phyloP scores from a whole-genome alignment of 2,113 vertebrate genomes.

The Channa argus region DNA sequence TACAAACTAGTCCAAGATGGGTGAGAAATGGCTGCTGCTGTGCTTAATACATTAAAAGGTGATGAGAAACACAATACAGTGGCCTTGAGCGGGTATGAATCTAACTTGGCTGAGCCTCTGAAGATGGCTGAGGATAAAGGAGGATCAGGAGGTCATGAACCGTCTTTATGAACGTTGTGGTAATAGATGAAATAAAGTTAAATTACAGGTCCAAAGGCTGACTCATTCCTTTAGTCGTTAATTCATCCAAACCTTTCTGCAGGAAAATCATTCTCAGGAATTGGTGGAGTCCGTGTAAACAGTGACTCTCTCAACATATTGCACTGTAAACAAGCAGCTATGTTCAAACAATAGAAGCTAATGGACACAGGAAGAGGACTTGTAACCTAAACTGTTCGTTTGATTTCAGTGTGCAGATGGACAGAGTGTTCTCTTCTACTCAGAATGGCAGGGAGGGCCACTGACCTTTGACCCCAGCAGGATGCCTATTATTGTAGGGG shows the following conservation, averaged over 20 bases:
- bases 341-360: conserved; percentile 30
- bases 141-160: conserved; percentile 50
- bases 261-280: no score
- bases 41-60: conserved; percentile 32
- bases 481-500: conserved; percentile 50
- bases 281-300: background rate
- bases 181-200: conserved; percentile 47
- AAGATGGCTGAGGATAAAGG: conserved; percentile 49
- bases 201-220: conserved; percentile 45
- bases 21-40: background rate
- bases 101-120: background rate
- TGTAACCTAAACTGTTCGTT: conserved; percentile 56
- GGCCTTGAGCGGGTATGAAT: conserved; percentile 56
- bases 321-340: conserved; percentile 28
- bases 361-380: conserved; percentile 18
- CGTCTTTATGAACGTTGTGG: conserved; percentile 44
- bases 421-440: conserved; percentile 42
- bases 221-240: conserved; percentile 21
- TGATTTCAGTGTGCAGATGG: conserved; percentile 75
- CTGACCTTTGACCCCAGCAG: conserved; percentile 75
- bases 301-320: background rate
- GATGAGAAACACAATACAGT: conserved; percentile 54
- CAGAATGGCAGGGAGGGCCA: conserved; percentile 36
- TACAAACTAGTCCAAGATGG: background rate
- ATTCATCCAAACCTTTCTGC: background rate